Evolutionary conservation across 1,140 invertebrate genomes (phyloP), one percentile per base, ranked within the genome.

Genomic region (Nomia melanderi): DNA sequence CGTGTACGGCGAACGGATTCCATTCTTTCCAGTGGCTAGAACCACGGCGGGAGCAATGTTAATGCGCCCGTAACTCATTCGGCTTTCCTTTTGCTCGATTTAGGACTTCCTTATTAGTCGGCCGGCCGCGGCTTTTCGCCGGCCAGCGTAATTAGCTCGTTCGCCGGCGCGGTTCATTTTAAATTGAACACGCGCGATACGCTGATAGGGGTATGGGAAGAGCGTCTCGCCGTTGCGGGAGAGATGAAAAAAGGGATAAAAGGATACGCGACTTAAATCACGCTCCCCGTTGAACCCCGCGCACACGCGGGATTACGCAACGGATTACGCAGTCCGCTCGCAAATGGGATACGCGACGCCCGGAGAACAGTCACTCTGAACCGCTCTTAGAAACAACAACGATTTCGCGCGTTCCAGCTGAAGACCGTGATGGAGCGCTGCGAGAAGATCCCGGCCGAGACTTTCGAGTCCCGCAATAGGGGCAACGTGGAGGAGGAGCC

Each of bases 371-470:
- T 57, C 39, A 41, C 33, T 12, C 31, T 23, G 62, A 44, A 66
- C 20, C 17, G 31, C 60, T 64, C 50, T 78, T 47, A 41, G 25
- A 25, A 47, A 11, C 29, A 39, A 73, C 50, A 67, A 67, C 29
- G 31, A 39, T 67, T 66, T 50, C 74, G 47, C 73, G 17, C 44
- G 31, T 77, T 84, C 69, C 92, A 96, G 93, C 88, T 96, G 81
- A 96, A 95, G 88, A 95, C 95, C 81, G 95, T 96, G 75, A 94
- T 96, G 94, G 95, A 96, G 89, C 93, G 94, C 79, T 95, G 95
- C 87, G 95, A 96, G 90, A 95, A 95, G 88, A 95, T 95, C 77
- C 93, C 94, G 14, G 93, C 93, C 4, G 95, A 95, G 83, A 93
- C 92, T 77, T 95, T 93, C 90, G 94, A 94, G 84, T 93, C 93